These are phyloP conservation scores for Chelon labrosus DNA, from an alignment of 2,797 vertebrate species.

Conservation along the genomic window DNA sequence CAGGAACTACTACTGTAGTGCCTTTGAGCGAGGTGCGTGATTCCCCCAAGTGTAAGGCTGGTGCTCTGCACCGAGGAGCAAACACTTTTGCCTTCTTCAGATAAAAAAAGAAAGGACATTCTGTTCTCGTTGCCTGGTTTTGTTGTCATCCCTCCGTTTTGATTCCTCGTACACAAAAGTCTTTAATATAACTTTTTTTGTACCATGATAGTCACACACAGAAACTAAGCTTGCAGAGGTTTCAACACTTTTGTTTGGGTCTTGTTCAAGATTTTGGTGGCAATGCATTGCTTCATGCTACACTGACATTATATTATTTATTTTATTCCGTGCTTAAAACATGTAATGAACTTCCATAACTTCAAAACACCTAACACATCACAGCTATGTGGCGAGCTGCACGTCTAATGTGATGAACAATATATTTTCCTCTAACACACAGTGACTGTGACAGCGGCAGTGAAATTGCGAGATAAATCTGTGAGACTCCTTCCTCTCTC, in stretches of 20 bases:
- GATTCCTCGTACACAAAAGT: neutral
- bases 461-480: constrained; percentile 11
- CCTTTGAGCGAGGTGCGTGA: neutral
- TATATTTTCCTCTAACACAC: constrained; percentile 5
- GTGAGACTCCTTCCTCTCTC: neutral
- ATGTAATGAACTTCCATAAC: no score
- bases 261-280: neutral
- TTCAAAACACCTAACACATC: neutral
- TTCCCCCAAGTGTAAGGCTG: neutral
- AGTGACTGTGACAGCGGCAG: neutral
- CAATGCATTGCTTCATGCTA: neutral
- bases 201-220: neutral
- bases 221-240: neutral
- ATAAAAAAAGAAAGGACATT: constrained; percentile 1
- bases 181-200: neutral
- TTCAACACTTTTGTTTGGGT: constrained; percentile 10
- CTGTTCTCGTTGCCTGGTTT: neutral
- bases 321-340: no score
- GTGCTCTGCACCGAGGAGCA: neutral
- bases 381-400: neutral
- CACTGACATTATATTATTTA: no score
- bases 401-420: neutral
- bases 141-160: neutral
- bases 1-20: neutral
- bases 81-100: neutral